These are phyloP conservation scores for Porites lutea DNA, from an alignment of 64 coral and sea anemone genomes.

Conservation along the genomic window DNA sequence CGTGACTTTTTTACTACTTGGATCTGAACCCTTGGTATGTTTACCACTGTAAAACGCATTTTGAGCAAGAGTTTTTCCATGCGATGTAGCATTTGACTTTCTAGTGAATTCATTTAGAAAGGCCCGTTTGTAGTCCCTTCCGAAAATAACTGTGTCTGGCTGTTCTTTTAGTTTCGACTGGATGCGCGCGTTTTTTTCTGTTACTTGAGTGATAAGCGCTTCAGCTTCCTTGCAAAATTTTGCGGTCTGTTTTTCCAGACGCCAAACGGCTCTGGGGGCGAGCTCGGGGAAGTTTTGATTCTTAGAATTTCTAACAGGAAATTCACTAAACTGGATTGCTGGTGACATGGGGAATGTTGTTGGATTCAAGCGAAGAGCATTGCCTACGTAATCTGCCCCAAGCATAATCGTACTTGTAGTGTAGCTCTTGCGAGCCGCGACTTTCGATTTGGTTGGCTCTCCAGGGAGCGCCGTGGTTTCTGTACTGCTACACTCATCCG, in stretches of 20 bases:
- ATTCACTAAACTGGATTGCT: neutral
- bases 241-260: slow-evolving; percentile 48
- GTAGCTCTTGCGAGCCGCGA: neutral
- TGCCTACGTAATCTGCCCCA: slow-evolving; percentile 50
- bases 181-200: neutral
- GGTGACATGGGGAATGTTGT: neutral
- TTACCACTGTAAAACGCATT: neutral
- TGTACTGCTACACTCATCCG: too few relatives aligned
- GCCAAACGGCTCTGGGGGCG: slow-evolving; percentile 12
- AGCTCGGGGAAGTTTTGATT: slow-evolving; percentile 44
- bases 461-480: too few relatives aligned
- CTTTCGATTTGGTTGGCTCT: too few relatives aligned
- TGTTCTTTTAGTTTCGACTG: neutral
- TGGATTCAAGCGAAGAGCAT: neutral
- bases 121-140: neutral
- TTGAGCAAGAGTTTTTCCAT: neutral
- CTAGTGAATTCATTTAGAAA: neutral
- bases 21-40: too few relatives aligned
- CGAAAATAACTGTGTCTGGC: neutral
- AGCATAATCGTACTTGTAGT: slow-evolving; percentile 56
- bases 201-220: neutral
- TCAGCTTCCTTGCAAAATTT: slow-evolving; percentile 69
- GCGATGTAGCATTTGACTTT: neutral
- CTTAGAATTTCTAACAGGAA: slow-evolving; percentile 14
- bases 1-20: too few relatives aligned